A percentile compares a stretch with the other conserved stretches of the same genome.
These are phyloP conservation scores for Taphrorychus bicolor DNA, from an alignment of 2,888 invertebrate genomes.

Conservation along the genomic window DNA sequence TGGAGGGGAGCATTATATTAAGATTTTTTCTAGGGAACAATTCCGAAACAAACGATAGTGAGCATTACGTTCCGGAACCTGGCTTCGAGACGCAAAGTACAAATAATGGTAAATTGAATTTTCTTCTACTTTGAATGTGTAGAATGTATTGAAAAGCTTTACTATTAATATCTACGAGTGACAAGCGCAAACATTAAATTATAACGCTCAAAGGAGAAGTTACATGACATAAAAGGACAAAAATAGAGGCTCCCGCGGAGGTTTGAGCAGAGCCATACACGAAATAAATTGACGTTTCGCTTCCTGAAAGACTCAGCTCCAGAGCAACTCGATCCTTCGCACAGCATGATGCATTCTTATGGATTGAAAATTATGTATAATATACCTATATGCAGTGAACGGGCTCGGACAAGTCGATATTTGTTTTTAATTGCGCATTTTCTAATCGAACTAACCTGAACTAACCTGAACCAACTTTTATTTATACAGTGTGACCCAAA, in stretches of 20 bases:
- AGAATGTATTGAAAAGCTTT: too few species aligned
- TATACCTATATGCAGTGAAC: too few species aligned
- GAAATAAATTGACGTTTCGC: slow-evolving; percentile 54
- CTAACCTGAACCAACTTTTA: too few species aligned
- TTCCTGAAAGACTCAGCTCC: slow-evolving; percentile 50
- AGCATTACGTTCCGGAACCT: slow-evolving; percentile 63
- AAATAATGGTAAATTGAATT: slow-evolving; percentile 46
- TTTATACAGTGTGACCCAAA: too few species aligned
- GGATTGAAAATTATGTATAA: not conserved
- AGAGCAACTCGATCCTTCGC: slow-evolving; percentile 54
- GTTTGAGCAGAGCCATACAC: slow-evolving; percentile 49
- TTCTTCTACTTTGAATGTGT: too few species aligned
- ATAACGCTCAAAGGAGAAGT: slow-evolving; percentile 27
- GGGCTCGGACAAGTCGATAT: too few species aligned
- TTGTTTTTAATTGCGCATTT: too few species aligned
- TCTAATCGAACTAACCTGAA: too few species aligned
- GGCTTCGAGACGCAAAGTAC: slow-evolving; percentile 47
- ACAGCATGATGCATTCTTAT: slow-evolving; percentile 49
- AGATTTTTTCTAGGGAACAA: slow-evolving; percentile 58
- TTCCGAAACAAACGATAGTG: slow-evolving; percentile 64
- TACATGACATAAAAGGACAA: slow-evolving; percentile 44
- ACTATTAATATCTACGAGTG: slow-evolving; percentile 2
- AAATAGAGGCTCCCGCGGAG: slow-evolving; percentile 50
- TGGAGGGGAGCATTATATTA: not conserved
- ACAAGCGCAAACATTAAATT: slow-evolving; percentile 26